Evolutionary conservation across 2,797 vertebrate species (phyloP).

Genomic region (Streptopelia turtur): DNA sequence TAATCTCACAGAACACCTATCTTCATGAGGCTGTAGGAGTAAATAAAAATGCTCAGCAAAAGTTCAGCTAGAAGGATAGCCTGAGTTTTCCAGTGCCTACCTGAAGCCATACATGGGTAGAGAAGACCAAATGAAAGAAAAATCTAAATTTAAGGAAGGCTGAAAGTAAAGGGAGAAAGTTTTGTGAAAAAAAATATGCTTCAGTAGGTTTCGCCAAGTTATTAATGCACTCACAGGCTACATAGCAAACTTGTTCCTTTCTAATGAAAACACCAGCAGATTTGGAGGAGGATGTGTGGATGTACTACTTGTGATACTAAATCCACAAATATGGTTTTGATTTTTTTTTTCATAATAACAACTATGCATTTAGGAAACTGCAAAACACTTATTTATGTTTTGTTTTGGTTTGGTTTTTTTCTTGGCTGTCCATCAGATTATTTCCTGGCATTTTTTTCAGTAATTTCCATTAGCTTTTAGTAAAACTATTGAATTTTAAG

Average conservation of each 20-base stretch:
- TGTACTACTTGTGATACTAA: neutral
- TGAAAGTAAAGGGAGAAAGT: neutral
- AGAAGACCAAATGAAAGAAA: neutral
- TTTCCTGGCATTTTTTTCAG: neutral
- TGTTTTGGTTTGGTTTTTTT: neutral
- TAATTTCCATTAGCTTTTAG: neutral
- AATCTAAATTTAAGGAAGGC: neutral
- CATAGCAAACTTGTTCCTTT: neutral
- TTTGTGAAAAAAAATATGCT: neutral
- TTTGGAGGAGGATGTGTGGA: neutral
- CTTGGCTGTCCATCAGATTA: neutral
- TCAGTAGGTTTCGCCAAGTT: neutral
- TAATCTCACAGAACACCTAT: neutral
- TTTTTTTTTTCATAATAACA: neutral
- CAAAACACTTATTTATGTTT: neutral
- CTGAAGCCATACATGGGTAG: neutral
- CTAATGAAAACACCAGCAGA: neutral
- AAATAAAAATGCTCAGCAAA: neutral
- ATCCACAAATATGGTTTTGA: neutral
- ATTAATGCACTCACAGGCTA: accelerated
- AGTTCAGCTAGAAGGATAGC: neutral
- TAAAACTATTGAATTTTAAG: neutral
- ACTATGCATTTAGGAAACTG: neutral
- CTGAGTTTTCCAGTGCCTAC: neutral
- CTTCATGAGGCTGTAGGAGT: neutral